Conservation (phyloP, 2,797 vertebrate genomes). For the Sphenodon punctatus region DNA sequence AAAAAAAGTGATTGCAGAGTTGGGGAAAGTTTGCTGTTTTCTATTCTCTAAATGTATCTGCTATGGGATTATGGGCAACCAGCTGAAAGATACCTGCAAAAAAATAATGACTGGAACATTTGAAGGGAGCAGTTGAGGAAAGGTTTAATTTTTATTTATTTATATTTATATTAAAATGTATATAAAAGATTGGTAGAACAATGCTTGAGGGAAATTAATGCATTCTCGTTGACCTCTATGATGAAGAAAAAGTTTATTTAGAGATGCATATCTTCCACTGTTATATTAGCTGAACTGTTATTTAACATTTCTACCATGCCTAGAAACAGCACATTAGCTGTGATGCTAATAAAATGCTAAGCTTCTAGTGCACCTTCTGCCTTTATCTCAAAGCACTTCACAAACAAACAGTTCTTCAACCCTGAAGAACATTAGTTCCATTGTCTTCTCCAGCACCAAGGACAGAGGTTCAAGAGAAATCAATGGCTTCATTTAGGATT, state of each 20-base stretch:
- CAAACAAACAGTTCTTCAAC: not conserved
- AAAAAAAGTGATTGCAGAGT: not conserved
- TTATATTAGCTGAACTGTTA: accelerated
- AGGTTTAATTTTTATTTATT: too few species aligned
- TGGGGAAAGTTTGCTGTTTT: not conserved
- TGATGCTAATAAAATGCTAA: not conserved
- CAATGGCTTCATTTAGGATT: not conserved
- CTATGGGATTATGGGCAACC: not conserved
- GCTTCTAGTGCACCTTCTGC: accelerated
- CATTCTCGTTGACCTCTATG: not conserved
- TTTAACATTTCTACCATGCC: accelerated
- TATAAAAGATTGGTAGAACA: not conserved
- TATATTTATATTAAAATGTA: not conserved
- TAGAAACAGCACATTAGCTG: not conserved
- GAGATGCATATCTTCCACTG: not conserved
- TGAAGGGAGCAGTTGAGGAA: not conserved
- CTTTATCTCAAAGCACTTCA: not conserved
- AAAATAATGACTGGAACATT: not conserved
- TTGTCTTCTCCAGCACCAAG: not conserved
- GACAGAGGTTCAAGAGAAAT: not conserved
- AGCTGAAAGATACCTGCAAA: not conserved
- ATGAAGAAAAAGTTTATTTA: not conserved
- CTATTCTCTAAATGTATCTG: not conserved
- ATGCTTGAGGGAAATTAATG: not conserved
- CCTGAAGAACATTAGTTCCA: not conserved